Percentiles rank a stretch among this genome's conserved stretches.
Conservation (phyloP, 2,113 vertebrate species). For the Tenrec ecaudatus region DNA sequence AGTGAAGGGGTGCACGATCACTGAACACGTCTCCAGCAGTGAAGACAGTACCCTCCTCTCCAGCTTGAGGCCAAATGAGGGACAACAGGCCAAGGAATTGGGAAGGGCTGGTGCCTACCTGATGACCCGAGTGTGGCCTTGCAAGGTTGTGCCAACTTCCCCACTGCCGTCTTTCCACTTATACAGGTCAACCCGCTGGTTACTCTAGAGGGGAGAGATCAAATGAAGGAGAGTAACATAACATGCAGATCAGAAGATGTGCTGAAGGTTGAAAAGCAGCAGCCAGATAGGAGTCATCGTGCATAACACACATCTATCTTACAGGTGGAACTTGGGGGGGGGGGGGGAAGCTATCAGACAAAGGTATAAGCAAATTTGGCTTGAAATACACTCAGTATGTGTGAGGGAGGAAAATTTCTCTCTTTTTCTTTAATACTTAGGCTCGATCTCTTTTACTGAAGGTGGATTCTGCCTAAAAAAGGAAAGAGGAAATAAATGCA, state of each 20-base stretch:
- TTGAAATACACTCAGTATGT: background rate
- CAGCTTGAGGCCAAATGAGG: background rate
- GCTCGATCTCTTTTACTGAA: too few relatives aligned
- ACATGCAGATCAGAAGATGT: background rate
- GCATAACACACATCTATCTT: background rate
- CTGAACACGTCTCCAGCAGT: background rate
- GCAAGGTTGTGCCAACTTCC: constrained; percentile 94
- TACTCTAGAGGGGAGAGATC: constrained; percentile 89
- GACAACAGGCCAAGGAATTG: background rate
- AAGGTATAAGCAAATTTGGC: background rate
- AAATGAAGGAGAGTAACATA: background rate
- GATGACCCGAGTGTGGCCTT: constrained; percentile 98
- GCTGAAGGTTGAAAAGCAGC: background rate
- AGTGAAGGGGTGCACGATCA: background rate
- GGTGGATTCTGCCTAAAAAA: too few relatives aligned
- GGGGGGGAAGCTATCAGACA: background rate
- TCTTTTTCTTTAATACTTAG: too few relatives aligned
- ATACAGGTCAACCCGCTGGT: constrained; percentile 97
- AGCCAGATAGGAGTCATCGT: background rate
- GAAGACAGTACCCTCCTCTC: background rate
- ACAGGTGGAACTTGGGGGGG: background rate
- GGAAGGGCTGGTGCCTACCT: constrained; percentile 86
- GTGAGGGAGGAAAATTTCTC: too few relatives aligned
- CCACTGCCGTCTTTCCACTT: constrained; percentile 95
- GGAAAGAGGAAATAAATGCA: too few relatives aligned